phyloP scores from a whole-genome alignment of 2,888 invertebrate genomes.

The Halictus ligatus region DNA sequence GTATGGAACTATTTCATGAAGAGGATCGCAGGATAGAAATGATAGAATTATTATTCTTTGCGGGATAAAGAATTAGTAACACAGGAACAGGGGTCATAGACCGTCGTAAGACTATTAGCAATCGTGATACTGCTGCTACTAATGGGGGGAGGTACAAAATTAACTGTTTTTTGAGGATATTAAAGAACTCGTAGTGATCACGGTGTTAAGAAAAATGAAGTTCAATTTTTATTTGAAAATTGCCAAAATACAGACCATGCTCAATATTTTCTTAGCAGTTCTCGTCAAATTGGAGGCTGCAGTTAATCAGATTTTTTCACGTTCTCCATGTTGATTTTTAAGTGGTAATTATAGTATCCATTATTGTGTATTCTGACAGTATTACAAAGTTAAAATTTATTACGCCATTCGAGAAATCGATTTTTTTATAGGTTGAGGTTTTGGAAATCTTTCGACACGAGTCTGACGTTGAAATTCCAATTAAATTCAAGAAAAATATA shows the following conservation, averaged over 20 bases:
- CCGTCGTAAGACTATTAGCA: constrained; percentile 6
- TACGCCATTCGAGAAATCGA: too few species aligned
- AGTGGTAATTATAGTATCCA: neutral
- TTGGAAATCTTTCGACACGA: too few species aligned
- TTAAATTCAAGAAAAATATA: neutral
- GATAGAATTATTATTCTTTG: neutral
- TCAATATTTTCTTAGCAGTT: neutral
- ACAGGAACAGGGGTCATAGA: neutral
- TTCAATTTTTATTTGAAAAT: neutral
- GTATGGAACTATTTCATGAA: neutral
- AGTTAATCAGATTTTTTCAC: neutral
- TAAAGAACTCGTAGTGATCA: neutral
- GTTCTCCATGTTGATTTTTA: neutral
- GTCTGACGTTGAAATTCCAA: neutral
- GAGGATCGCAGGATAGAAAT: neutral
- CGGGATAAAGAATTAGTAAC: neutral
- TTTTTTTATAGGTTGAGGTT: neutral
- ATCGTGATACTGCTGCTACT: neutral
- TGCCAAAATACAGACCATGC: neutral
- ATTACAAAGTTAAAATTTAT: neutral
- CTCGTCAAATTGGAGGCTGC: neutral
- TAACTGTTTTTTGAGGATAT: neutral
- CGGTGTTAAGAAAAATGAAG: neutral
- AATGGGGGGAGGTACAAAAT: neutral
- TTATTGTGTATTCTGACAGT: neutral